phyloP scores from a whole-genome alignment of 2,797 vertebrate genomes.

The Crypturellus tataupa region DNA sequence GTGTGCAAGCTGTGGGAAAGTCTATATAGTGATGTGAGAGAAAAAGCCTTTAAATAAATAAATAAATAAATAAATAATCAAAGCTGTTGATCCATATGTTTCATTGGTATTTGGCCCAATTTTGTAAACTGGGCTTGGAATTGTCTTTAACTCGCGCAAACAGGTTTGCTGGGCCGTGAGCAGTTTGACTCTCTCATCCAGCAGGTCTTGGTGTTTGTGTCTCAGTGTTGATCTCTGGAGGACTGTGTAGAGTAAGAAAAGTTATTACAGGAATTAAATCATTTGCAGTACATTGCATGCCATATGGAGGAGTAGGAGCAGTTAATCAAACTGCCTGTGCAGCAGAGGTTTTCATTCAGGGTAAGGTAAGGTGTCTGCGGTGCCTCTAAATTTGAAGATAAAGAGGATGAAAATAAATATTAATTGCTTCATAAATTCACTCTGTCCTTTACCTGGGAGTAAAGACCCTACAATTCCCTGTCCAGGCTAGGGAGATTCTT shows the following conservation, averaged over 20 bases:
- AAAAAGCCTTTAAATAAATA: not conserved
- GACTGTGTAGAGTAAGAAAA: not conserved
- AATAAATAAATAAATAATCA: not conserved
- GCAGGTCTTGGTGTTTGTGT: not conserved
- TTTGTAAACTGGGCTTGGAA: not conserved
- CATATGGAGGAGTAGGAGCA: not conserved
- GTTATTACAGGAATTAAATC: not conserved
- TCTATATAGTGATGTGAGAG: not conserved
- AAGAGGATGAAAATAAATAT: not conserved
- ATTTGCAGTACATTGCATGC: rapidly evolving
- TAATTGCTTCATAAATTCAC: not conserved
- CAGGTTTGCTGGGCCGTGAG: not conserved
- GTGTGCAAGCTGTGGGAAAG: constrained; percentile 35
- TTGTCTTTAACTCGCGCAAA: not conserved
- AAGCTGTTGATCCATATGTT: not conserved
- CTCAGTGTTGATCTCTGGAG: rapidly evolving
- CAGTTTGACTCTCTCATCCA: rapidly evolving
- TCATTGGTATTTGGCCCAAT: not conserved
- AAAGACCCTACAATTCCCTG: not conserved
- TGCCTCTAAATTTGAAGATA: not conserved
- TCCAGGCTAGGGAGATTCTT: not conserved
- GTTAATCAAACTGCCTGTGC: not conserved
- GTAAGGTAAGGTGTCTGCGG: not conserved
- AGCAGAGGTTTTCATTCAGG: rapidly evolving
- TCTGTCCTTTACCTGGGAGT: not conserved